Evolutionary conservation across 1,140 invertebrate species (phyloP).

Genomic region (Kradibia gibbosae): DNA sequence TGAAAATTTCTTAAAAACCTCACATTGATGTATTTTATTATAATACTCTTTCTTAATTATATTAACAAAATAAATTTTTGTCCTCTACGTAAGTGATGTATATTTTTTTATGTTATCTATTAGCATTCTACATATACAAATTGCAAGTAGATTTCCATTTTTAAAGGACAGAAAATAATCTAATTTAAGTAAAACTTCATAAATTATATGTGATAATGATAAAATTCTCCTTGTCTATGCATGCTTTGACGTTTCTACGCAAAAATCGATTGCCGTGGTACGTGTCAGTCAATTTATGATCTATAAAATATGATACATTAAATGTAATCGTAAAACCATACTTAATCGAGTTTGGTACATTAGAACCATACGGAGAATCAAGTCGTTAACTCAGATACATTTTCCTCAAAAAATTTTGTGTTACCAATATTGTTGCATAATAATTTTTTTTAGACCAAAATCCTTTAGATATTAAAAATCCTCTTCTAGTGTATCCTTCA

Average conservation of each 20-base stretch:
- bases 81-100: too few relatives aligned
- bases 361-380: constrained; percentile 40
- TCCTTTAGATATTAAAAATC: background rate
- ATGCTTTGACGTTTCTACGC: constrained; percentile 1
- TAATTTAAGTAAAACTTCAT: background rate
- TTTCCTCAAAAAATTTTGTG: constrained; percentile 20
- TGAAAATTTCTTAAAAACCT: too few relatives aligned
- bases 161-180: background rate
- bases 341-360: constrained; percentile 39
- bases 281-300: constrained; percentile 34
- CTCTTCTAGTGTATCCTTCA: background rate
- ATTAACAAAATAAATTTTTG: too few relatives aligned
- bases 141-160: too few relatives aligned
- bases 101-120: too few relatives aligned
- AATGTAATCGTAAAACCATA: constrained; percentile 37
- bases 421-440: constrained; percentile 14
- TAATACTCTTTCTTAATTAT: too few relatives aligned
- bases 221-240: constrained; percentile 36
- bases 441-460: background rate
- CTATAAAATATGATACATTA: constrained; percentile 43
- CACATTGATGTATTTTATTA: too few relatives aligned
- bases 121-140: too few relatives aligned
- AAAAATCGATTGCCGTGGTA: constrained; percentile 40
- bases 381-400: constrained; percentile 28
- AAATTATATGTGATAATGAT: background rate